Percentiles rank a stretch among this genome's conserved stretches.
Conservation (phyloP, 2,113 vertebrate species). For the Prionailurus viverrinus region DNA sequence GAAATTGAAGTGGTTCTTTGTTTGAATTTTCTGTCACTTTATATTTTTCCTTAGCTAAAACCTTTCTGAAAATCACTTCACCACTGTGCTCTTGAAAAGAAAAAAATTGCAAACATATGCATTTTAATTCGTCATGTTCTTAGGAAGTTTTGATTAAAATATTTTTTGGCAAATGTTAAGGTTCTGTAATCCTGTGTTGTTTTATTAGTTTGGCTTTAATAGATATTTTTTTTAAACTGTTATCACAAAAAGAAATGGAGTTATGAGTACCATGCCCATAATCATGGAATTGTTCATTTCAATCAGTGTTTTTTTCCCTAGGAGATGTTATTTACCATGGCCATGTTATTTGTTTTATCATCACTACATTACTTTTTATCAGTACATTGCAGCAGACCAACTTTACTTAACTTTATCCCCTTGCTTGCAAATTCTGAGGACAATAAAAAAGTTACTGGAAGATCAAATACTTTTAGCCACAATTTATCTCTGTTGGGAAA, state of each 20-base stretch:
- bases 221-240: slow-evolving; percentile 51
- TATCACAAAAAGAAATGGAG: slow-evolving; percentile 57
- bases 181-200: slow-evolving; percentile 13
- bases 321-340: not conserved
- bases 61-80: slow-evolving; percentile 51
- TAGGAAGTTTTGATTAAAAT: slow-evolving; percentile 58
- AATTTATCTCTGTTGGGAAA: not conserved
- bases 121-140: slow-evolving; percentile 57
- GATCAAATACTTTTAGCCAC: not conserved
- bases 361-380: not conserved
- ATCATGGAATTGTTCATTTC: slow-evolving; percentile 60
- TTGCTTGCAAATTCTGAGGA: slow-evolving; percentile 24
- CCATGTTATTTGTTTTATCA: not conserved
- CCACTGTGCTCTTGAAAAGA: not conserved
- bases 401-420: slow-evolving; percentile 30
- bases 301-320: not conserved
- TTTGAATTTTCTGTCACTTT: slow-evolving; percentile 65
- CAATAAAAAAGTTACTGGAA: not conserved
- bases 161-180: slow-evolving; percentile 27
- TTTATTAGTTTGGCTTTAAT: slow-evolving; percentile 57
- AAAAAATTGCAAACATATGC: slow-evolving; percentile 14
- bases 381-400: not conserved
- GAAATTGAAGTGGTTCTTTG: slow-evolving; percentile 66
- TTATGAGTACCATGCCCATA: slow-evolving; percentile 12
- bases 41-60: slow-evolving; percentile 62